phyloP scores from a whole-genome alignment of 2,113 vertebrate genomes.

The Podarcis muralis region DNA sequence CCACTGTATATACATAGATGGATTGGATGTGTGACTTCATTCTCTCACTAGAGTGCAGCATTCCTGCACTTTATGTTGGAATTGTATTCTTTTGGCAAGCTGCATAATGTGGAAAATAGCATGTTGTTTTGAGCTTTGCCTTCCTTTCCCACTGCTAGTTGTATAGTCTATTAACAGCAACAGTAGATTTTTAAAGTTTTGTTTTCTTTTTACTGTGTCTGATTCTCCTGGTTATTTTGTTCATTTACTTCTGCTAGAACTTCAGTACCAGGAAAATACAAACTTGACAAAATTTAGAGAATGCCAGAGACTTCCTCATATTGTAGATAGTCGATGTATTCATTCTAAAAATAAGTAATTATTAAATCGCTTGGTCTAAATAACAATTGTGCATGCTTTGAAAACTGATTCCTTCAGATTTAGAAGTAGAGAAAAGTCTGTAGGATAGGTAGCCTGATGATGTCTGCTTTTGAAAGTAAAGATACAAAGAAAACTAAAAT shows the following conservation, averaged over 20 bases:
- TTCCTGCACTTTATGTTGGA: background rate
- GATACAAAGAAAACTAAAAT: background rate
- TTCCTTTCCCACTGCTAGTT: background rate
- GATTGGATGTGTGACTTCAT: background rate
- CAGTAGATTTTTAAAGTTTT: background rate
- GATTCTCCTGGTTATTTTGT: background rate
- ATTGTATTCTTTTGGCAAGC: background rate
- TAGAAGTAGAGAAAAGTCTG: background rate
- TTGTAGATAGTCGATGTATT: background rate
- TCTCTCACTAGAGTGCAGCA: background rate
- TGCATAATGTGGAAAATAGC: background rate
- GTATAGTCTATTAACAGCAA: background rate
- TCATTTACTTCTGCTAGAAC: background rate
- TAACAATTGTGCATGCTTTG: background rate
- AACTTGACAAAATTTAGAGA: background rate
- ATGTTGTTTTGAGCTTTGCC: background rate
- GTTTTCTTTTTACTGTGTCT: background rate
- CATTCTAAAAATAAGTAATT: background rate
- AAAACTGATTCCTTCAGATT: background rate
- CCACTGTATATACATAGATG: background rate
- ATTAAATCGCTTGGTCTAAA: conserved; percentile 2
- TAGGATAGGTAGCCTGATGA: background rate
- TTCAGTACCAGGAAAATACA: conserved; percentile 2
- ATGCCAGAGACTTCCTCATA: too few species aligned
- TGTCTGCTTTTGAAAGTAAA: background rate